Evolutionary conservation across 2,113 vertebrate species (phyloP).

Genomic region (Hyperopisus bebe): DNA sequence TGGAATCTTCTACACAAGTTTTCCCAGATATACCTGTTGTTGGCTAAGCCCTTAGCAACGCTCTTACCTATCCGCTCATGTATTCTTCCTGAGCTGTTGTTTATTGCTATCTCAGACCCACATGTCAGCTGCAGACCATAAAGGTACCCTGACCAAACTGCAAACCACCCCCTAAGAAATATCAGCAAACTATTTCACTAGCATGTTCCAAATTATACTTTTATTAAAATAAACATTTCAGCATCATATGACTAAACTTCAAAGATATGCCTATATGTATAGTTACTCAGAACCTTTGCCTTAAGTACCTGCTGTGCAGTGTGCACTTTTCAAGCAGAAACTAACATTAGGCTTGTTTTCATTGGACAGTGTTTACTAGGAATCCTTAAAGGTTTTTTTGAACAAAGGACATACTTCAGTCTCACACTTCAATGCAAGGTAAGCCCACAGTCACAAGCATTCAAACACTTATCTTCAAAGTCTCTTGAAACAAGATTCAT

Average conservation of each 20-base stretch:
- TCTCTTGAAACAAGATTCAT: constrained; percentile 16
- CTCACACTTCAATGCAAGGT: constrained; percentile 8
- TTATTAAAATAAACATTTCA: constrained; percentile 18
- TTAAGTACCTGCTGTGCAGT: background rate
- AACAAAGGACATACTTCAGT: constrained; percentile 11
- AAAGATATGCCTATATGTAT: constrained; percentile 17
- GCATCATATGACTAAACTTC: constrained; percentile 8
- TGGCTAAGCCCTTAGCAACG: background rate
- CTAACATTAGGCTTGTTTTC: background rate
- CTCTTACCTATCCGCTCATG: background rate
- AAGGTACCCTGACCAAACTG: background rate
- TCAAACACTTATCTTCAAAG: background rate
- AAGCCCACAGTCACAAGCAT: constrained; percentile 5
- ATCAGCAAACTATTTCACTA: background rate
- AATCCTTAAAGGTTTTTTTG: background rate
- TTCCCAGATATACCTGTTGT: background rate
- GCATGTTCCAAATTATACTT: constrained; percentile 14
- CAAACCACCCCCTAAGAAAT: background rate
- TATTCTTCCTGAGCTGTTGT: background rate
- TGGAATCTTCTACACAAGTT: background rate
- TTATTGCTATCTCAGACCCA: background rate
- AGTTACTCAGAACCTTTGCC: background rate
- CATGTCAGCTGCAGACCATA: background rate
- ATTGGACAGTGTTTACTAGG: constrained; percentile 16
- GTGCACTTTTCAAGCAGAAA: background rate